phyloP scores from a whole-genome alignment of 2,888 invertebrate genomes.

The Alloplasta piceator region DNA sequence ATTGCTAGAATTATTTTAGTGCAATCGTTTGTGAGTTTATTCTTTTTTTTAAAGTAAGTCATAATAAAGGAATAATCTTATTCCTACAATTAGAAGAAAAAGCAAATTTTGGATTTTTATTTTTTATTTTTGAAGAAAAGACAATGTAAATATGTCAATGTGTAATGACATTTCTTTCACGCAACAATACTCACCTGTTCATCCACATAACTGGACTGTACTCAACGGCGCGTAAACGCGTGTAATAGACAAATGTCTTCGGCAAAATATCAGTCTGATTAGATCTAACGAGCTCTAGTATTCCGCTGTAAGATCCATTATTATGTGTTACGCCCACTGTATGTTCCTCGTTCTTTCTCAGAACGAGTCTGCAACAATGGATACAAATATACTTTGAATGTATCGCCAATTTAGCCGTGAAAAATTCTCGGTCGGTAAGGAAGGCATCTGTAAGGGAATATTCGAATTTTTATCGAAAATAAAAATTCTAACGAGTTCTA shows the following conservation, averaged over 20 bases:
- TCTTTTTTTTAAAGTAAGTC: no score
- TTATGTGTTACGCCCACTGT: neutral
- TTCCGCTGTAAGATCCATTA: conserved; percentile 57
- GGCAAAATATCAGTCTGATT: conserved; percentile 53
- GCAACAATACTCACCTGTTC: conserved; percentile 46
- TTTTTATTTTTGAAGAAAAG: no score
- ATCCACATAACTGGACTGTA: conserved; percentile 62
- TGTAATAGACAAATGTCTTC: conserved; percentile 20
- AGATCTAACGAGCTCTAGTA: conserved; percentile 46
- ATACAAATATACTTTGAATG: conserved; percentile 5
- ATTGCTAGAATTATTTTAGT: no score
- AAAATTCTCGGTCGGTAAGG: neutral
- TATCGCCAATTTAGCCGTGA: neutral
- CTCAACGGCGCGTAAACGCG: neutral
- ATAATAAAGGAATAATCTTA: no score
- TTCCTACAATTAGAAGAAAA: no score
- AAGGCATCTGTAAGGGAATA: neutral
- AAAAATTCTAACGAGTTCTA: no score
- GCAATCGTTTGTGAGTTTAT: neutral
- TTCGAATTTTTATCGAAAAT: no score
- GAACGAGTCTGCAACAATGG: conserved; percentile 33
- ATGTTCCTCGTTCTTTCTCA: neutral
- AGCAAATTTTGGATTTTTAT: no score
- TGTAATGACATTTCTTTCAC: no score
- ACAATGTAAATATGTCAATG: no score